Evolutionary conservation across 1,140 invertebrate genomes (phyloP), one percentile per base, ranked within the genome.

Genomic region (Proales similis): DNA sequence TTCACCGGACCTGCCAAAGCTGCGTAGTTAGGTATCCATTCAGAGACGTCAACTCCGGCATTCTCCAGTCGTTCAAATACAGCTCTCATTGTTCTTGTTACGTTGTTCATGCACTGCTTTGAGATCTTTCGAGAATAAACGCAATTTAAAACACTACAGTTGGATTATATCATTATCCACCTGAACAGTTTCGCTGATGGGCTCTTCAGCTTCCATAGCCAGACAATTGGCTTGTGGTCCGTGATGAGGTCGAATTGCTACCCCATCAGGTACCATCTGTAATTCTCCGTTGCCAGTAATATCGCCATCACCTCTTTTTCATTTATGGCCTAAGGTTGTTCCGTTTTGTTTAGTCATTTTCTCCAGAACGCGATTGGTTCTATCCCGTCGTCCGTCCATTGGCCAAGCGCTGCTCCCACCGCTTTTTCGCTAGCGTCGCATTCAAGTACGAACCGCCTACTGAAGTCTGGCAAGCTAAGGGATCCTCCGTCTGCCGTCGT

Each of bases 401-500:
- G 77, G 19, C 68, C 65, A 11, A 81, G 26, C 1, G 81, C 75
- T 1, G 74, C 76, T n/a, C 76, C 75, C 4, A 79, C 20, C 0
- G 74, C 77, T 43, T 67, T 67, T 3, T 69, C 65, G 20, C 66
- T 71, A 12, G 77, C 63, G 38, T 65, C 51, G 19, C 17, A 26
- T 20, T 75, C 68, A 24, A 81, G 47, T 39, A 39, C 4, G 36
- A 4, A 39, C 20, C n/a, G 36, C 20, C 20, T 3, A 14, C 20
- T 19, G 20, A 39, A 39, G 4, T 39, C 20, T 19, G 36, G 36
- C n/a, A n/a, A n/a, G n/a, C n/a, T n/a, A n/a, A n/a, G n/a, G n/a
- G n/a, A n/a, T n/a, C n/a, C n/a, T n/a, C n/a, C n/a, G n/a, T n/a
- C n/a, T n/a, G n/a, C n/a, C n/a, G n/a, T n/a, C n/a, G n/a, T n/a